Evolutionary conservation across 2,888 invertebrate genomes (phyloP), one percentile per base, ranked within the genome.

Genomic region (Neoascia interrupta): DNA sequence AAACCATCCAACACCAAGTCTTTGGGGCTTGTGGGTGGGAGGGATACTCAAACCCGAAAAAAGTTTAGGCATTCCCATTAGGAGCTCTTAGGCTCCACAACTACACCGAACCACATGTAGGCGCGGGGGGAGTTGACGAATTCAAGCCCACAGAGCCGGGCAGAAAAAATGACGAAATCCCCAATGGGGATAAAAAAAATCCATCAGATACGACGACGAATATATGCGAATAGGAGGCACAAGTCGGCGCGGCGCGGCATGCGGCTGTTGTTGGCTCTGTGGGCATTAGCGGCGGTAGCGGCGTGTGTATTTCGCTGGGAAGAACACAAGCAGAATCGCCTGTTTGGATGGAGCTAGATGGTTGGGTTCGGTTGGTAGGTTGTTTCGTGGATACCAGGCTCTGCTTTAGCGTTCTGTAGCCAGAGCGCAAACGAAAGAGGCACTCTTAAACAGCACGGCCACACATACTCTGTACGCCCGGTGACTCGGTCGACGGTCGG

Each of bases 161-260:
- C 45, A 19, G 19, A 15, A 54, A 26, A 58, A 41, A 49, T 8
- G n/a, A 49, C 26, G 28, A 72, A 72, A 54, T 21, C 26, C 72
- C 45, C 36, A 66, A 61, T 61, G 58, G 54, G n/a, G 54, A 49
- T 15, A 41, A 31, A n/a, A 43, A 53, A 45, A 37, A 18, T 34
- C 47, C 58, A n/a, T 60, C 72, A 66, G 53, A 76, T 64, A 64
- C 72, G 64, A 60, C 60, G 70, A 64, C 60, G 76, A 76, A 72
- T 60, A 68, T 61, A 66, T 61, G 61, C 79, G 79, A 79, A 72
- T 73, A 76, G 58, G 53, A 76, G 76, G 58, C n/a, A n/a, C n/a
- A n/a, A n/a, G n/a, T n/a, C n/a, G n/a, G n/a, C n/a, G n/a, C 69
- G 11, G 53, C 49, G 49, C 66, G 72, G 54, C 74, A 60, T 51